These are phyloP conservation scores for Erebia aethiops DNA, from an alignment of 2,888 invertebrate genomes.

Conservation along the genomic window DNA sequence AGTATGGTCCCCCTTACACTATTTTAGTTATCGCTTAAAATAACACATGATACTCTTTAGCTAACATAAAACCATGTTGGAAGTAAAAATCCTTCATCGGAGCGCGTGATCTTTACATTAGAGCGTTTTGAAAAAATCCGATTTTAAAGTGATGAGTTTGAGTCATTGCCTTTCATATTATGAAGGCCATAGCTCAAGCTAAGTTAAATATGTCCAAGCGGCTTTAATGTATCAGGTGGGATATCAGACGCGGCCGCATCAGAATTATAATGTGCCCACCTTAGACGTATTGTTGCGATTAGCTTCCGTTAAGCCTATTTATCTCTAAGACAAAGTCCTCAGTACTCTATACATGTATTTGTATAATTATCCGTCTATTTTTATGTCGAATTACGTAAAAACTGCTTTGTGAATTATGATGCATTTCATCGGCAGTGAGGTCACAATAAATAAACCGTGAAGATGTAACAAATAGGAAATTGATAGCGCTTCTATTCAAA, in stretches of 20 bases:
- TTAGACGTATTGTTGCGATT: slow-evolving; percentile 28
- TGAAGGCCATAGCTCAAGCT: slow-evolving; percentile 50
- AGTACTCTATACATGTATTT: background rate
- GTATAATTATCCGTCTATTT: slow-evolving; percentile 13
- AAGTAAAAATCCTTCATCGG: slow-evolving; percentile 36
- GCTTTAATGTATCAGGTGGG: slow-evolving; percentile 66
- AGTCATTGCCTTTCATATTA: slow-evolving; percentile 45
- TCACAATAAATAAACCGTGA: slow-evolving; percentile 2
- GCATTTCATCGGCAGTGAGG: slow-evolving; percentile 17
- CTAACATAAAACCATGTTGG: slow-evolving; percentile 36
- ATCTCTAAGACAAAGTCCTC: slow-evolving; percentile 23
- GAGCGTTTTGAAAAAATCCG: slow-evolving; percentile 44
- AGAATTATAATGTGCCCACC: slow-evolving; percentile 22
- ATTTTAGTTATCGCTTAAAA: background rate
- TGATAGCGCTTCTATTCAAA: slow-evolving; percentile 1
- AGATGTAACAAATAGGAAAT: slow-evolving; percentile 21
- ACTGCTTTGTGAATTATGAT: slow-evolving; percentile 15
- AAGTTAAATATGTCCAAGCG: slow-evolving; percentile 64
- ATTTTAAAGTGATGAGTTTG: slow-evolving; percentile 44
- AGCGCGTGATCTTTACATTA: slow-evolving; percentile 47
- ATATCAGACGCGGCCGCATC: slow-evolving; percentile 42
- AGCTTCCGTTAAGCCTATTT: slow-evolving; percentile 35
- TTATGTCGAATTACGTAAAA: slow-evolving; percentile 30
- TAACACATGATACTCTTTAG: slow-evolving; percentile 26
- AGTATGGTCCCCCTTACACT: slow-evolving; percentile 25